These are phyloP conservation scores for Ephydatia muelleri DNA, from an alignment of 37 sponge, comb jelly and placozoan genomes.

Conservation along the genomic window DNA sequence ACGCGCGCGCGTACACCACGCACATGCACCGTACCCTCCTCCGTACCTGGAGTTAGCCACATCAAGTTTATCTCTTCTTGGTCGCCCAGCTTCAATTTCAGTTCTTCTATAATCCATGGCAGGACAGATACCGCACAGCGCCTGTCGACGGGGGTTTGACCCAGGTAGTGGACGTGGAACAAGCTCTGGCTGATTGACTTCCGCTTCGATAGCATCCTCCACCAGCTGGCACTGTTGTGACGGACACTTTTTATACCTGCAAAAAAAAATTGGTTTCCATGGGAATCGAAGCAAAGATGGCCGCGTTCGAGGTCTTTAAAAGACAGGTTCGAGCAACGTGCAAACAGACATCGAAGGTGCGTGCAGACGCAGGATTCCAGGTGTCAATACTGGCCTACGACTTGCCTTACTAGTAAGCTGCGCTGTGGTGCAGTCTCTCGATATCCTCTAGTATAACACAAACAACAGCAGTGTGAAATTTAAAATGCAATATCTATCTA, in stretches of 20 bases:
- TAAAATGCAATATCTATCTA: too few species aligned
- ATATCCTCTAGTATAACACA: too few species aligned
- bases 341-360: not conserved
- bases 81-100: slow-evolving; percentile 33
- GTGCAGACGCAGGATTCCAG: not conserved
- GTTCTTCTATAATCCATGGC: slow-evolving; percentile 81
- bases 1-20: not conserved
- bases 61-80: slow-evolving; percentile 33
- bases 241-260: not conserved
- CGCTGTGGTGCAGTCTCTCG: too few species aligned
- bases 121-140: slow-evolving; percentile 48
- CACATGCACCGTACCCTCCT: not conserved
- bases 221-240: not conserved
- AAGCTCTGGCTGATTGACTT: slow-evolving; percentile 42
- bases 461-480: too few species aligned
- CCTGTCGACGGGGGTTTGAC: slow-evolving; percentile 39
- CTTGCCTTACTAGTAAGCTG: too few species aligned
- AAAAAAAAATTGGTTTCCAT: not conserved
- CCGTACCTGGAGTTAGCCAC: slow-evolving; percentile 67
- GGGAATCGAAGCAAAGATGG: not conserved
- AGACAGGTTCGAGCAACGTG: not conserved
- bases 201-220: not conserved
- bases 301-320: not conserved
- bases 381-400: too few species aligned
- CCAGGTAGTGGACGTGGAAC: slow-evolving; percentile 71